Conservation (phyloP, 2,797 vertebrate genomes). For the Enteromius unitaeniatus region DNA sequence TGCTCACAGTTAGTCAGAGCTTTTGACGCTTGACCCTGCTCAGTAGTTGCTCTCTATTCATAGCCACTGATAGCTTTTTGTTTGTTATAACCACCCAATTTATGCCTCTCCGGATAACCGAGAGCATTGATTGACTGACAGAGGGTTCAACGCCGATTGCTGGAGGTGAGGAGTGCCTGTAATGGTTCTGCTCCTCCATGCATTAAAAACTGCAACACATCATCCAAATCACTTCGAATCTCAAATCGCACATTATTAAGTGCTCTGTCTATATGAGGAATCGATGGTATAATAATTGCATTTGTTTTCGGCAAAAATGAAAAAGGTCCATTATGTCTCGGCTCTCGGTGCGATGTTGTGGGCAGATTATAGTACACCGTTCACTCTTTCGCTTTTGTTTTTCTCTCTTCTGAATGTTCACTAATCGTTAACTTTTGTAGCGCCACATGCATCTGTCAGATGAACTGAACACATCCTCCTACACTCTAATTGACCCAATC, state of each 20-base stretch:
- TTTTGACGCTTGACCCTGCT: slow-evolving; percentile 77
- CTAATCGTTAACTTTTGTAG: slow-evolving; percentile 70
- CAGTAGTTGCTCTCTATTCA: slow-evolving; percentile 73
- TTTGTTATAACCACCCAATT: slow-evolving; percentile 79
- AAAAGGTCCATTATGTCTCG: slow-evolving; percentile 60
- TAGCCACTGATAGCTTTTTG: slow-evolving; percentile 80
- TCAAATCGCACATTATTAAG: slow-evolving; percentile 63
- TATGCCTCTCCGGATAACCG: slow-evolving; percentile 68
- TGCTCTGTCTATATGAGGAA: slow-evolving; percentile 64
- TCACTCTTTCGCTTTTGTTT: slow-evolving; percentile 51
- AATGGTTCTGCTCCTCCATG: slow-evolving; percentile 67
- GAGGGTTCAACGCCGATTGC: slow-evolving; percentile 63
- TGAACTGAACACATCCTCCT: slow-evolving; percentile 62
- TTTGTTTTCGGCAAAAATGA: slow-evolving; percentile 63
- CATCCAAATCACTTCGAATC: slow-evolving; percentile 62
- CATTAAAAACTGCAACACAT: slow-evolving; percentile 65
- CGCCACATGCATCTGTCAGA: slow-evolving; percentile 64
- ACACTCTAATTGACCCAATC: slow-evolving; percentile 53
- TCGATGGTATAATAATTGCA: slow-evolving; percentile 59
- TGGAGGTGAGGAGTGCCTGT: slow-evolving; percentile 54
- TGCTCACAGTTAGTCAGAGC: slow-evolving; percentile 72
- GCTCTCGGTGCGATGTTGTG: slow-evolving; percentile 26
- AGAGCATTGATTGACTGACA: slow-evolving; percentile 71
- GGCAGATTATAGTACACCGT: slow-evolving; percentile 38
- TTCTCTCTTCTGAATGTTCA: slow-evolving; percentile 53